Conservation (phyloP, 2,113 vertebrate species). For the Cyprinodon tularosa region DNA sequence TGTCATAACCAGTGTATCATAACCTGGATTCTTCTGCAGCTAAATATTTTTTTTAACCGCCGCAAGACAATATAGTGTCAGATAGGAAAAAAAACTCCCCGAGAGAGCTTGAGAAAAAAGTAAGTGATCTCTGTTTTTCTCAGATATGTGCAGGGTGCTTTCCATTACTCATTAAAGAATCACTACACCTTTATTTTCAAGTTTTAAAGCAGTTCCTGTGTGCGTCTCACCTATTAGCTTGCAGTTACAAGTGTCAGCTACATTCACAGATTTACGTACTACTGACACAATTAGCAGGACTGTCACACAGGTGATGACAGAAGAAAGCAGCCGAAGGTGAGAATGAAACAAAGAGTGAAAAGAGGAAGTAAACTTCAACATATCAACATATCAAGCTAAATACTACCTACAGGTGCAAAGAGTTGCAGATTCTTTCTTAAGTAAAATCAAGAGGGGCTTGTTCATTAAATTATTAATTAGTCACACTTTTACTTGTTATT, state of each 20-base stretch:
- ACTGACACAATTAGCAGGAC: slow-evolving; percentile 43
- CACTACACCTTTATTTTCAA: background rate
- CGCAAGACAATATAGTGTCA: too few species aligned
- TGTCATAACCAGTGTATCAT: too few species aligned
- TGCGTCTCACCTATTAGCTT: slow-evolving; percentile 11
- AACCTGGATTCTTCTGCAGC: too few species aligned
- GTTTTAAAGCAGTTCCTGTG: slow-evolving; percentile 5
- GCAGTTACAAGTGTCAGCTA: slow-evolving; percentile 21
- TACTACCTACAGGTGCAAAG: background rate
- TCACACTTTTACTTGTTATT: background rate
- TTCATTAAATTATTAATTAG: slow-evolving; percentile 7
- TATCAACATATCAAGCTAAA: background rate
- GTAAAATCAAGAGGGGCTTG: slow-evolving; percentile 9
- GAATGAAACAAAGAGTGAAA: slow-evolving; percentile 7
- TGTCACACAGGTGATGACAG: slow-evolving; percentile 34
- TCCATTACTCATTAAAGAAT: background rate
- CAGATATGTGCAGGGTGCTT: background rate
- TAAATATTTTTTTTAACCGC: too few species aligned
- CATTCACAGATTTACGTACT: slow-evolving; percentile 9
- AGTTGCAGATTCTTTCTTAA: background rate
- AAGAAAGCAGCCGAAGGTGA: slow-evolving; percentile 11
- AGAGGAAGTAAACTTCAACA: slow-evolving; percentile 5
- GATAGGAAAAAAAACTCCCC: too few species aligned
- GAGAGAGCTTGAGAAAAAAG: background rate
- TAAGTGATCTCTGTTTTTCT: background rate